These are phyloP conservation scores for Recurvirostra avosetta DNA, from an alignment of 2,113 vertebrate genomes.

Conservation along the genomic window DNA sequence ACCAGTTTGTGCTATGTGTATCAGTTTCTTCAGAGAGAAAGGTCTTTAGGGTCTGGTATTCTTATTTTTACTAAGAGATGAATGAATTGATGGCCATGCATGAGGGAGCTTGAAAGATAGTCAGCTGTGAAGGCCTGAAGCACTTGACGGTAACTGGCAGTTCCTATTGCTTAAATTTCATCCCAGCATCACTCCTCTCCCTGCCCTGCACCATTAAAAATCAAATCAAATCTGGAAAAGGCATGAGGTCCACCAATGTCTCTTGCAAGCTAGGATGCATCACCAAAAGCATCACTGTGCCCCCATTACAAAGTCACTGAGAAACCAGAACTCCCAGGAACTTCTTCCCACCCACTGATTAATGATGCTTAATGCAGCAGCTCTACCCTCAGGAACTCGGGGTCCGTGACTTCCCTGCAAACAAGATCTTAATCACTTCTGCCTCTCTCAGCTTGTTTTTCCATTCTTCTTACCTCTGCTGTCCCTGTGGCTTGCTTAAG, in stretches of 20 bases:
- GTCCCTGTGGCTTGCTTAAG: not conserved
- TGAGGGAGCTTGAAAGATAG: not conserved
- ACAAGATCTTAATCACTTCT: not conserved
- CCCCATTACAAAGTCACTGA: not conserved
- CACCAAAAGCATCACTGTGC: not conserved
- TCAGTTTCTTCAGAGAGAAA: not conserved
- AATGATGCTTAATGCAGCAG: not conserved
- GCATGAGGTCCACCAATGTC: not conserved
- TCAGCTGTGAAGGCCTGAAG: not conserved
- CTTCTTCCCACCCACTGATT: not conserved
- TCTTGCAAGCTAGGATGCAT: not conserved
- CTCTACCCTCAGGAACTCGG: not conserved
- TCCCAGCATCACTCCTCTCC: not conserved
- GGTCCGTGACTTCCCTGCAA: not conserved
- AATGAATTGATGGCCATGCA: not conserved
- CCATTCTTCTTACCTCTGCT: not conserved
- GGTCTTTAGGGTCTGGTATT: not conserved
- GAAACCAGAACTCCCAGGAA: not conserved
- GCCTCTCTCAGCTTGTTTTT: not conserved
- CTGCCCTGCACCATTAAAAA: rapidly evolving
- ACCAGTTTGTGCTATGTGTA: not conserved
- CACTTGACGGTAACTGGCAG: not conserved
- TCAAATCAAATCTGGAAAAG: not conserved
- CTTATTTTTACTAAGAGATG: not conserved
- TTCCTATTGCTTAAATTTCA: not conserved